These are phyloP conservation scores for Polyodon spathula DNA, from an alignment of 2,113 vertebrate genomes.

Conservation along the genomic window DNA sequence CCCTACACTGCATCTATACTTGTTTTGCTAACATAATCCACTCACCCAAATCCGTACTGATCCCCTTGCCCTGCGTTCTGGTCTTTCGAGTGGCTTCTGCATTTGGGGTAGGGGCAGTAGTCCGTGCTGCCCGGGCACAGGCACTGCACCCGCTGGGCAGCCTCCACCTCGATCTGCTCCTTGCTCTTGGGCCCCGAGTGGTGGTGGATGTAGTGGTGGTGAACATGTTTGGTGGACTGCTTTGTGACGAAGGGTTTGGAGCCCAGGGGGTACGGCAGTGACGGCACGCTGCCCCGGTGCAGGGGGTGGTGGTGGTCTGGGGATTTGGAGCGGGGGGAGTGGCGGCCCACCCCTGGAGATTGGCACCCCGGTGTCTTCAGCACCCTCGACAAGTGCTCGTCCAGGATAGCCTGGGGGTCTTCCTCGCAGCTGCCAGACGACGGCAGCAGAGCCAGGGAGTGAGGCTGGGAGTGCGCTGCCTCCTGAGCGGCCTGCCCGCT, in stretches of 20 bases:
- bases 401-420: conserved; percentile 91
- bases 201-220: conserved; percentile 96
- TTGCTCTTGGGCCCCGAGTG: conserved; percentile 72
- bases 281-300: too few relatives aligned
- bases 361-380: conserved; percentile 89
- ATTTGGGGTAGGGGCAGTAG: conserved; percentile 62
- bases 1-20: too few relatives aligned
- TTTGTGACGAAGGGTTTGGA: conserved; percentile 63
- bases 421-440: conserved; percentile 73
- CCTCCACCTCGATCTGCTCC: conserved; percentile 83
- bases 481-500: conserved; percentile 34
- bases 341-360: conserved; percentile 66
- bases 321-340: conserved; percentile 72
- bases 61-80: conserved; percentile 33
- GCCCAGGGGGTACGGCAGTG: conserved; percentile 38
- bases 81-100: conserved; percentile 64
- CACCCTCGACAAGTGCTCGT: conserved; percentile 87
- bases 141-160: conserved; percentile 69
- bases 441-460: conserved; percentile 64
- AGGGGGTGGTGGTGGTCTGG: conserved; percentile 56
- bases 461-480: conserved; percentile 39
- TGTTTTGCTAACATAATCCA: too few relatives aligned
- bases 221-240: conserved; percentile 80
- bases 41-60: conserved; percentile 52
- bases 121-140: conserved; percentile 50